These are phyloP conservation scores for Stegastes partitus DNA, from an alignment of 2,113 vertebrate species.

Conservation along the genomic window DNA sequence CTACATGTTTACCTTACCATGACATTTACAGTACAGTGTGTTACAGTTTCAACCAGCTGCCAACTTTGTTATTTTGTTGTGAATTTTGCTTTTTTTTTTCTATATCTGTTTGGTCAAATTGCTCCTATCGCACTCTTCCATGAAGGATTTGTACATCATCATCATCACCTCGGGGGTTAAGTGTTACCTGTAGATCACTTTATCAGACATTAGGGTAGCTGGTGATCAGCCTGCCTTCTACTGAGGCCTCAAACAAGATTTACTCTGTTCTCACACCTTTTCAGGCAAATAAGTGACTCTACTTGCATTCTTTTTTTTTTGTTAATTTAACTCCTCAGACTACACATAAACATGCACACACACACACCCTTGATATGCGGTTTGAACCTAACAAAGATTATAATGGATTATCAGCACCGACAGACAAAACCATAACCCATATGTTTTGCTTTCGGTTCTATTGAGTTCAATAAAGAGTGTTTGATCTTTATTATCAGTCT, in stretches of 20 bases:
- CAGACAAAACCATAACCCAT: constrained; percentile 56
- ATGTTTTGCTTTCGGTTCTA: constrained; percentile 67
- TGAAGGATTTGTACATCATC: constrained; percentile 28
- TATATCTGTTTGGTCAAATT: constrained; percentile 19
- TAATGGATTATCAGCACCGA: constrained; percentile 42
- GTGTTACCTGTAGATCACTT: constrained; percentile 19
- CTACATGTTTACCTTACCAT: constrained; percentile 32
- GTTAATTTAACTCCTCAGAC: constrained; percentile 19
- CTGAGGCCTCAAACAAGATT: constrained; percentile 67
- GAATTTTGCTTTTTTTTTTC: constrained; percentile 44
- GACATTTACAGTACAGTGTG: constrained; percentile 34
- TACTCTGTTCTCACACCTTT: constrained; percentile 10
- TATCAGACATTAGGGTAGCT: constrained; percentile 33
- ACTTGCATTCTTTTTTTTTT: constrained; percentile 31
- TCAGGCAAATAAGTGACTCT: constrained; percentile 34
- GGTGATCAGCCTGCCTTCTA: constrained; percentile 60
- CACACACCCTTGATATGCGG: constrained; percentile 33
- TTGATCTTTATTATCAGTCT: constrained; percentile 67
- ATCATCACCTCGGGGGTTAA: constrained; percentile 39
- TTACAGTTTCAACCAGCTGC: constrained; percentile 57
- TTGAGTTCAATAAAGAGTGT: constrained; percentile 81
- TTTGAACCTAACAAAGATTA: constrained; percentile 20
- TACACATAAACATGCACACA: constrained; percentile 37
- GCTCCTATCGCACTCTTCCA: constrained; percentile 11
- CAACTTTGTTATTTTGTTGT: constrained; percentile 47